These are phyloP conservation scores for Pseudomugil gertrudae DNA, from an alignment of 2,797 vertebrate genomes.

Conservation along the genomic window DNA sequence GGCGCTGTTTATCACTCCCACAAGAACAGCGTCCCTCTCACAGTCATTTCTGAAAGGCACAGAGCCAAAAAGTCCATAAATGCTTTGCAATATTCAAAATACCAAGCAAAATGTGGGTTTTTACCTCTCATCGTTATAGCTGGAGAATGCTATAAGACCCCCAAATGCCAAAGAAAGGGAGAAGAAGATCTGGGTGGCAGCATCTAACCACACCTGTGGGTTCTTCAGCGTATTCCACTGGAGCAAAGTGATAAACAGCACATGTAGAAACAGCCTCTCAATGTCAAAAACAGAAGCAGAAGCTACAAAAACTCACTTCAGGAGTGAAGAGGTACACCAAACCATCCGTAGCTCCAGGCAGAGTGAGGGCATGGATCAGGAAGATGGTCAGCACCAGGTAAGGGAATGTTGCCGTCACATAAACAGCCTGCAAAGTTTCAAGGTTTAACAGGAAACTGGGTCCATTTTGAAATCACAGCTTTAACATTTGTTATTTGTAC, in stretches of 20 bases:
- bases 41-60: constrained; percentile 87
- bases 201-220: constrained; percentile 92
- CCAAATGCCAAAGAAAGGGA: constrained; percentile 91
- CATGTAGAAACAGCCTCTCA: neutral
- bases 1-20: constrained; percentile 89
- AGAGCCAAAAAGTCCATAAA: neutral
- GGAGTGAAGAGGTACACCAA: constrained; percentile 90
- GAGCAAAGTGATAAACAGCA: neutral
- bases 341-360: constrained; percentile 87
- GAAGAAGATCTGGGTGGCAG: constrained; percentile 94
- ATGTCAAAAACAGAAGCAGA: neutral
- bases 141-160: constrained; percentile 92
- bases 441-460: neutral
- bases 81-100: neutral
- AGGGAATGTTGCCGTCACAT: constrained; percentile 89
- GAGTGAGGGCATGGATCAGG: constrained; percentile 84
- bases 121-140: constrained; percentile 88
- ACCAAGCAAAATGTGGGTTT: neutral
- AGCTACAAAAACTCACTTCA: constrained; percentile 79
- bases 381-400: constrained; percentile 91
- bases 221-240: constrained; percentile 81
- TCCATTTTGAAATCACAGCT: neutral
- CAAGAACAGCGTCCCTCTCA: constrained; percentile 86
- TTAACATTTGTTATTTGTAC: neutral
- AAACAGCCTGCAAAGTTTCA: constrained; percentile 82